Conservation (phyloP, 2,797 vertebrate species). For the Mormyrus proboscirostris region DNA sequence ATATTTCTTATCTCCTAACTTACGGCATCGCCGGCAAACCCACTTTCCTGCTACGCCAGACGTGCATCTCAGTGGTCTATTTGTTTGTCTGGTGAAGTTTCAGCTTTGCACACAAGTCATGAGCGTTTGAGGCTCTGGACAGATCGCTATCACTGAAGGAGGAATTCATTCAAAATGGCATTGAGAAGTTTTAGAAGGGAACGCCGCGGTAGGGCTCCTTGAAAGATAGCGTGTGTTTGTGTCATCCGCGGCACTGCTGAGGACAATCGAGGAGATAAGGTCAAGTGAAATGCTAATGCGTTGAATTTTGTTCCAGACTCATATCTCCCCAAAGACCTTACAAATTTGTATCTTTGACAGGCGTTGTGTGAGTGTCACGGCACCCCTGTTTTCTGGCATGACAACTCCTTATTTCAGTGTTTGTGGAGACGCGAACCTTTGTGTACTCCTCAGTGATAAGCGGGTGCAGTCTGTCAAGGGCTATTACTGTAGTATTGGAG, state of each 20-base stretch:
- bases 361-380: neutral
- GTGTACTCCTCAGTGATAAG: neutral
- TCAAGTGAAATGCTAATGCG: constrained; percentile 1
- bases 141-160: neutral
- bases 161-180: neutral
- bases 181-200: neutral
- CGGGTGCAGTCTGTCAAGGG: constrained; percentile 1
- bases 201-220: neutral
- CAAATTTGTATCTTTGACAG: constrained; percentile 10
- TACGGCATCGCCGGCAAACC: neutral
- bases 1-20: neutral
- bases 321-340: neutral
- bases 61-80: neutral
- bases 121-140: neutral
- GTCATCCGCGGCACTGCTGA: neutral
- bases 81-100: neutral
- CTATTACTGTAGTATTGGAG: constrained; percentile 18
- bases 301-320: neutral
- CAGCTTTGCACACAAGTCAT: neutral
- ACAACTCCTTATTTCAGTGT: neutral
- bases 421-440: neutral
- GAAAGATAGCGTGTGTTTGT: neutral
- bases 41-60: neutral
- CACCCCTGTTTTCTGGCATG: neutral
- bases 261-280: neutral